These are phyloP conservation scores for Orthosia gothica DNA, from an alignment of 2,888 invertebrate genomes.

Conservation along the genomic window DNA sequence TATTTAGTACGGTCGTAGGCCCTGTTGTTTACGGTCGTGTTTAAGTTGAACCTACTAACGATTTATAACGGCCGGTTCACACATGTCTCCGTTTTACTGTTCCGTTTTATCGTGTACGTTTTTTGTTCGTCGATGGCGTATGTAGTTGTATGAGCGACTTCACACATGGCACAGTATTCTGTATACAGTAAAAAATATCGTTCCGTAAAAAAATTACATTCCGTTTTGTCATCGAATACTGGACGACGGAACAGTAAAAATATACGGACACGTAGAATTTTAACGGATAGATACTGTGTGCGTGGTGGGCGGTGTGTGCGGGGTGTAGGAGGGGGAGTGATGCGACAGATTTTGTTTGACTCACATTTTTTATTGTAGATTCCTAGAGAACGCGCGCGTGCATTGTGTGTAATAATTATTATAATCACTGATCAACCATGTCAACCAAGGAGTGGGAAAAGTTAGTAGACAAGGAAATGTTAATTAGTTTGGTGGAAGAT, in stretches of 20 bases:
- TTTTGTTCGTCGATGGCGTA: neutral
- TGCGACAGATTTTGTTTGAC: neutral
- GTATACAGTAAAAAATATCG: conserved; percentile 3
- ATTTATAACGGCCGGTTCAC: conserved; percentile 31
- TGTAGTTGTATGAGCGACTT: conserved; percentile 7
- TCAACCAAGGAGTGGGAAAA: neutral
- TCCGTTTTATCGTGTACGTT: neutral
- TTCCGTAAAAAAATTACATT: neutral
- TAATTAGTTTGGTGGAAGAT: conserved; percentile 2
- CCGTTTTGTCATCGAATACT: conserved; percentile 7
- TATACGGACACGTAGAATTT: neutral
- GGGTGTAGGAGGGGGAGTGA: neutral
- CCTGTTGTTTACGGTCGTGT: too few species aligned
- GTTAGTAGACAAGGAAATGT: neutral
- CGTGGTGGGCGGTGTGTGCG: neutral
- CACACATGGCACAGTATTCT: neutral
- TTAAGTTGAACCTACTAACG: too few species aligned
- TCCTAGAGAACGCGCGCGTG: neutral
- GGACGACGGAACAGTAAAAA: neutral
- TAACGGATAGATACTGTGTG: neutral
- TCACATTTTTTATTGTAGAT: neutral
- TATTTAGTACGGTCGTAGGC: too few species aligned
- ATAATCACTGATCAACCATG: conserved; percentile 1
- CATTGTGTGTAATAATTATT: neutral
- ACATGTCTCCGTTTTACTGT: neutral